Evolutionary conservation across 2,113 vertebrate species (phyloP), one percentile per base, ranked within the genome.

Genomic region (Melanotaenia duboulayi): DNA sequence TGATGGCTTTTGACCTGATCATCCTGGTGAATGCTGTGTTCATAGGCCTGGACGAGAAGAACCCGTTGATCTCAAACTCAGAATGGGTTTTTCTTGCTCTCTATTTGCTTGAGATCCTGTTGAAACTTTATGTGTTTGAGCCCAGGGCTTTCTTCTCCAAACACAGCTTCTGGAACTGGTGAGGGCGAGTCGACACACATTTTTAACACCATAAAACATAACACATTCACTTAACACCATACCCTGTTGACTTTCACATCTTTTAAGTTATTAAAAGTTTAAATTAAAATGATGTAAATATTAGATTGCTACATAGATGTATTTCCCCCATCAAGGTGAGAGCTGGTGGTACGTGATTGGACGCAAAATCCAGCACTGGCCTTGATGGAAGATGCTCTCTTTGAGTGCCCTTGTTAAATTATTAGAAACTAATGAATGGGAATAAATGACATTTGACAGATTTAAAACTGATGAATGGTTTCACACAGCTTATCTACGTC

Each of bases 91-190:
- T 98, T 69, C 94, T 98, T 42, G 75, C 87, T 7, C 91, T 98
- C 1, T 98, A 98, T 49, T n/a, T 97, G 23, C 46, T 94, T 3
- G 96, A 99, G 92, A 96, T 98, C 70, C 90, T 98, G 39, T 92
- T 98, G 32, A 98, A 99, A 79, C 89, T 97, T n/a, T 99, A 97
- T 83, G 94, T 95, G 0, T 95, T 95, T 0, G 96, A 99, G 71
- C 97, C 96, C 0, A 88, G 93, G 14, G 83, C 86, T 0, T 97
- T 97, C 76, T 97, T 96, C 42, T 93, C 94, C 81, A 94, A 75
- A 67, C 95, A 94, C 75, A 94, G 94, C 78, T 98, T 97, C 91
- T 98, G 97, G 97, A 99, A 99, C 91, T 98, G 97, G 97, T 98
- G 79, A 94, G 92, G 20, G 13, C 4, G 0, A 24, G 32, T 19